Conservation (phyloP, 2,888 invertebrate genomes). For the Hypomecis punctinalis region DNA sequence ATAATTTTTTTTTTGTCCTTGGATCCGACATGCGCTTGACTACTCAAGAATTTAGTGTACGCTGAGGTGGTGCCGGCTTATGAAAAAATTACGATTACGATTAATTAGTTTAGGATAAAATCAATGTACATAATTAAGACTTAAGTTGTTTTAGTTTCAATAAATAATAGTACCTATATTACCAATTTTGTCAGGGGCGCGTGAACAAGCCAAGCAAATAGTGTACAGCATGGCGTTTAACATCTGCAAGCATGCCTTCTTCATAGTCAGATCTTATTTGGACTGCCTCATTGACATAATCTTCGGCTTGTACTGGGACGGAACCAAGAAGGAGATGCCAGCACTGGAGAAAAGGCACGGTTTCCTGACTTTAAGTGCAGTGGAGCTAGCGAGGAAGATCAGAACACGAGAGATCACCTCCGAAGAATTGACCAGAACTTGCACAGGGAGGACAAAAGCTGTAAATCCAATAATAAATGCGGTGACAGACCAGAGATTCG, state of each 20-base stretch:
- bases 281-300: constrained; percentile 69
- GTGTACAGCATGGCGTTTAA: constrained; percentile 65
- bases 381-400: constrained; percentile 88
- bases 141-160: no score
- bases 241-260: constrained; percentile 63
- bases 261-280: constrained; percentile 64
- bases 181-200: constrained; percentile 60
- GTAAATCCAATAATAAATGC: constrained; percentile 92
- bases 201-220: constrained; percentile 69
- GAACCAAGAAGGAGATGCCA: constrained; percentile 60
- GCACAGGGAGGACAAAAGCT: constrained; percentile 90
- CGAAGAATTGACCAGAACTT: constrained; percentile 89
- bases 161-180: no score
- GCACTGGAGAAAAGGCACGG: constrained; percentile 65
- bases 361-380: constrained; percentile 86
- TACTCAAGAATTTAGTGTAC: no score
- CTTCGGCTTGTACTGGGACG: constrained; percentile 69
- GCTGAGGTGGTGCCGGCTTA: no score
- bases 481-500: constrained; percentile 92
- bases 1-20: no score
- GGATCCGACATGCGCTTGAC: no score
- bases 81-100: no score
- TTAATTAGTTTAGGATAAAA: no score
- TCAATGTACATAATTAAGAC: no score
- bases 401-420: constrained; percentile 86